Evolutionary conservation across 53 echinoderm and acorn worm genomes (phyloP), one percentile per base, ranked within the genome.

Genomic region (Zoroaster sp.): DNA sequence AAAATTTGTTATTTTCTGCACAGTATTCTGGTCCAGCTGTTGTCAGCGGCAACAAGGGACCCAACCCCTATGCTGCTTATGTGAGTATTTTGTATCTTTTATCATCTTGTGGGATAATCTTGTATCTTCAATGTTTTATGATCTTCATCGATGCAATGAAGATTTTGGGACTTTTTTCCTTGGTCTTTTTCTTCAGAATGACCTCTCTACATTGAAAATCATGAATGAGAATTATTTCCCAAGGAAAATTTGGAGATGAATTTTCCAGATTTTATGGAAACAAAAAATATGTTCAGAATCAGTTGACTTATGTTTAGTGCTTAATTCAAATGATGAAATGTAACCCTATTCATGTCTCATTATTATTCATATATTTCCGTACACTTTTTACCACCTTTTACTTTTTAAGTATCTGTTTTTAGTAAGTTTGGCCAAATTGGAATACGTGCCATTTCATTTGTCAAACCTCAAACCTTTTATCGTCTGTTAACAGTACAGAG

Each of bases 1-100:
- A 13, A 3, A 41, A 25, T 0, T 69, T 41, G 31, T 68, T 67
- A 0, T 10, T 1, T 23, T 83, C 31, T 23, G 4, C 15, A 39
- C 85, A 85, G 85, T 85, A 85, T 25, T 40, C 85, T 51, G 85
- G 85, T 12, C 47, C 85, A 40, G 35, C 43, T 23, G 63, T 18
- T 37, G 39, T 31, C 13, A 38, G 54, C 30, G 52, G 14, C 1
- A 52, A 40, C 89, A 89, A 89, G 72, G 89, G 89, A 69, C 44
- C 38, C 36, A 80, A 89, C 80, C 89, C 89, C 21, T 89, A 89
- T 30, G 20, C 35, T 66, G 20, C 20, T 38, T 36, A 13, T 35
- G 88, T 88, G 42, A 88, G 87, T 88, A 46, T 32, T 14, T 73
- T 5, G 1, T 17, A 37, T 28, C 25, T 1, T 52, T 9, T 18